Conservation (phyloP, 2,888 invertebrate species). For the Spodoptera littoralis region DNA sequence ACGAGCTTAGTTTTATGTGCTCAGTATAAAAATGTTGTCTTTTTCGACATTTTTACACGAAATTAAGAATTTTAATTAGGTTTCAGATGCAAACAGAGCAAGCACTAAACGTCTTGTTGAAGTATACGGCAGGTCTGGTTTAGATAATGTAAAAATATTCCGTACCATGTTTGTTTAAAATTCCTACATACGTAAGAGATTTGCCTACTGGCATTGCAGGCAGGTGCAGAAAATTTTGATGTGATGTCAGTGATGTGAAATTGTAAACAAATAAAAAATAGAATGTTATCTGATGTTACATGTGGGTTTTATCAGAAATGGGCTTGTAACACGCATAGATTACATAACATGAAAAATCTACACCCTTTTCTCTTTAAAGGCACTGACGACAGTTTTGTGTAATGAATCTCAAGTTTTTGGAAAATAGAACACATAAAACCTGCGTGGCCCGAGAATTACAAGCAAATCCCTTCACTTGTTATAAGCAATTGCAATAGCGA, state of each 20-base stretch:
- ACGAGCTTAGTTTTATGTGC: slow-evolving; percentile 47
- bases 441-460: too few species aligned
- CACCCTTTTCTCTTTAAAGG: background rate
- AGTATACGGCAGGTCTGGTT: slow-evolving; percentile 14
- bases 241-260: background rate
- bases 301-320: slow-evolving; percentile 7
- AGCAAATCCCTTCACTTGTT: too few species aligned
- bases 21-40: slow-evolving; percentile 47
- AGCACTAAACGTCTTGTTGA: slow-evolving; percentile 7
- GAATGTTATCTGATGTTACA: background rate
- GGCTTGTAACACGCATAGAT: background rate
- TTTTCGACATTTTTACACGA: slow-evolving; percentile 35
- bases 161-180: slow-evolving; percentile 3
- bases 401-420: too few species aligned
- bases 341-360: background rate
- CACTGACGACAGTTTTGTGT: background rate
- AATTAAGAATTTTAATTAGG: slow-evolving; percentile 35
- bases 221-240: slow-evolving; percentile 11
- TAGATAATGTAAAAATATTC: slow-evolving; percentile 1
- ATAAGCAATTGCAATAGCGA: too few species aligned
- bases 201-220: background rate
- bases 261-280: slow-evolving; percentile 11
- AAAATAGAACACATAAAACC: too few species aligned
- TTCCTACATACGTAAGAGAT: slow-evolving; percentile 1
- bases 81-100: slow-evolving; percentile 11